phyloP scores from a whole-genome alignment of 2,113 vertebrate genomes.

The Genyomyrus donnyi region DNA sequence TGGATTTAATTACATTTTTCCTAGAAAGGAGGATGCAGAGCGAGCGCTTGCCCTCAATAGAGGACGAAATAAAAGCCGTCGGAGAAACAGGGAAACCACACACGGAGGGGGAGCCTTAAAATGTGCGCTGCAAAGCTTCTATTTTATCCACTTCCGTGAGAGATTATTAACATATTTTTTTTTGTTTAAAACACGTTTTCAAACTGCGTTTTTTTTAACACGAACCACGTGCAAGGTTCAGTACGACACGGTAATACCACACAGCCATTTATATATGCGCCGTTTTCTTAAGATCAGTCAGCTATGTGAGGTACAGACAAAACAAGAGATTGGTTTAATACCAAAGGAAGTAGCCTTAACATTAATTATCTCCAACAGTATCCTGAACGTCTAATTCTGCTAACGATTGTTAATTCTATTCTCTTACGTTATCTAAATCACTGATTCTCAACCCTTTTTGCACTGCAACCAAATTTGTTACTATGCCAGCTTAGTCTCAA shows the following conservation, averaged over 20 bases:
- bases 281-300: background rate
- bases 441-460: background rate
- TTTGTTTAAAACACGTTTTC: background rate
- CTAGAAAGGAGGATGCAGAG: constrained; percentile 62
- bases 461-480: too few relatives aligned
- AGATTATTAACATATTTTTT: background rate
- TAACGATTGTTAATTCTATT: background rate
- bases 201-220: background rate
- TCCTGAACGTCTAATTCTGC: background rate
- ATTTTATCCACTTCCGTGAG: background rate
- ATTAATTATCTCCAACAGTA: background rate
- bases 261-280: background rate
- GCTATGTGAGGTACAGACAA: background rate
- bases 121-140: background rate
- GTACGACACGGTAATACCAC: background rate
- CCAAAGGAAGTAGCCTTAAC: background rate
- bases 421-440: background rate
- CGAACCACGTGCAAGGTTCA: background rate
- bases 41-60: constrained; percentile 53
- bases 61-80: constrained; percentile 52
- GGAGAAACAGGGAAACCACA: background rate
- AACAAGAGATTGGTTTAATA: background rate
- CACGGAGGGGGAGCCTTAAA: background rate
- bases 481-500: too few relatives aligned
- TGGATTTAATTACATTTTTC: constrained; percentile 66